Evolutionary conservation across 2,113 vertebrate genomes (phyloP).

Genomic region (Baryphthengus martii): DNA sequence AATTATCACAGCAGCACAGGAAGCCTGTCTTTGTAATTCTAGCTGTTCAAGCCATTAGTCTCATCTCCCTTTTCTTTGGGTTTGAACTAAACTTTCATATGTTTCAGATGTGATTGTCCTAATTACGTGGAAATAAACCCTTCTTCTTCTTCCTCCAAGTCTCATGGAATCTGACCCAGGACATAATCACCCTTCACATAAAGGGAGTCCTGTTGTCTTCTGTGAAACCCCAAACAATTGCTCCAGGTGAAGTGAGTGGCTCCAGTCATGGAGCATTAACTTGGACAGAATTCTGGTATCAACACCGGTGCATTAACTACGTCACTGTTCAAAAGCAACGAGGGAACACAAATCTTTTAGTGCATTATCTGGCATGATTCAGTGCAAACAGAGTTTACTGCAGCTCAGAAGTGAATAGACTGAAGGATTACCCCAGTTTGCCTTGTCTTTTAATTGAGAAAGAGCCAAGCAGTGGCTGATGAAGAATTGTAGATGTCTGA

Average conservation of each 20-base stretch:
- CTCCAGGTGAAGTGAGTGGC: neutral
- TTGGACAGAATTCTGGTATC: neutral
- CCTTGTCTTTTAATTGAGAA: neutral
- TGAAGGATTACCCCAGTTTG: too few relatives aligned
- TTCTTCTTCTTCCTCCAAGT: neutral
- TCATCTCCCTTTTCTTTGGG: neutral
- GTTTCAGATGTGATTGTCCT: accelerated
- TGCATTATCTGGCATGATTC: neutral
- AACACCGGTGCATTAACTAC: neutral
- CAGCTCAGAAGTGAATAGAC: neutral
- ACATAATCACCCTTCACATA: neutral
- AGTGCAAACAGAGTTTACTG: neutral
- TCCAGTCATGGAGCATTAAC: neutral
- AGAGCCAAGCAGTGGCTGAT: neutral
- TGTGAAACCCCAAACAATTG: neutral
- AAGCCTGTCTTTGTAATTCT: neutral
- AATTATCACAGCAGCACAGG: neutral
- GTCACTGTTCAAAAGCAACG: neutral
- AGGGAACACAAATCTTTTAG: neutral
- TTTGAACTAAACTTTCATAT: neutral
- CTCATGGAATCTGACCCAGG: neutral
- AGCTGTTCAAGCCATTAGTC: neutral
- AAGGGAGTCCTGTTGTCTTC: neutral
- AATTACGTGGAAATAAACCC: neutral
- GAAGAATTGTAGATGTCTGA: neutral